Percentiles rank a stretch among this genome's conserved stretches.
Conservation (phyloP, 2,797 vertebrate genomes). For the Botia kubotai region DNA sequence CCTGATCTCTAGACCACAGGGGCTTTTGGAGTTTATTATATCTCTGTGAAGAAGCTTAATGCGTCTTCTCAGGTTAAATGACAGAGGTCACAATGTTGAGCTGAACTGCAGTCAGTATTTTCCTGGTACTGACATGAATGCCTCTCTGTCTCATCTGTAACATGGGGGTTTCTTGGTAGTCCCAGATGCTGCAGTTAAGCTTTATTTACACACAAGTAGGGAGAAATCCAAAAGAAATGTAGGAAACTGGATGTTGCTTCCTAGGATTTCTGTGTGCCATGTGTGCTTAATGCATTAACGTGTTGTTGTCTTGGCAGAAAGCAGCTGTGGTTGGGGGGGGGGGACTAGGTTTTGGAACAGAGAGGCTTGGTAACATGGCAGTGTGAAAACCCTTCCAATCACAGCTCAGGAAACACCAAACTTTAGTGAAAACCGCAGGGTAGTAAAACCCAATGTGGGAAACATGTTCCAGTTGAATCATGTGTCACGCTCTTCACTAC, state of each 20-base stretch:
- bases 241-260: too few species aligned
- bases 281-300: too few species aligned
- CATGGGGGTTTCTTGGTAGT: not conserved
- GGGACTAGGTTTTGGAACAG: too few species aligned
- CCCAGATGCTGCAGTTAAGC: not conserved
- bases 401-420: not conserved
- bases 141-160: not conserved
- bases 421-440: not conserved
- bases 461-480: not conserved
- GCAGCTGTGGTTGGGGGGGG: not conserved
- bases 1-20: not conserved
- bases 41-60: not conserved
- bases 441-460: not conserved
- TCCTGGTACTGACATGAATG: constrained; percentile 3
- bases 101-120: not conserved
- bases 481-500: not conserved
- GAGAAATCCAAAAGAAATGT: too few species aligned
- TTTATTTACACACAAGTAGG: not conserved
- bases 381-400: not conserved
- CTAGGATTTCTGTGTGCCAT: too few species aligned
- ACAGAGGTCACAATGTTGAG: constrained; percentile 21
- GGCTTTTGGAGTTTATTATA: not conserved
- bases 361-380: not conserved
- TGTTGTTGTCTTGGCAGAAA: not conserved
- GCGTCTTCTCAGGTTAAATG: constrained; percentile 18